Percentiles rank a stretch among this genome's conserved stretches.
Evolutionary conservation across 2,888 invertebrate genomes (phyloP).

Genomic region (Lepas anatifera): DNA sequence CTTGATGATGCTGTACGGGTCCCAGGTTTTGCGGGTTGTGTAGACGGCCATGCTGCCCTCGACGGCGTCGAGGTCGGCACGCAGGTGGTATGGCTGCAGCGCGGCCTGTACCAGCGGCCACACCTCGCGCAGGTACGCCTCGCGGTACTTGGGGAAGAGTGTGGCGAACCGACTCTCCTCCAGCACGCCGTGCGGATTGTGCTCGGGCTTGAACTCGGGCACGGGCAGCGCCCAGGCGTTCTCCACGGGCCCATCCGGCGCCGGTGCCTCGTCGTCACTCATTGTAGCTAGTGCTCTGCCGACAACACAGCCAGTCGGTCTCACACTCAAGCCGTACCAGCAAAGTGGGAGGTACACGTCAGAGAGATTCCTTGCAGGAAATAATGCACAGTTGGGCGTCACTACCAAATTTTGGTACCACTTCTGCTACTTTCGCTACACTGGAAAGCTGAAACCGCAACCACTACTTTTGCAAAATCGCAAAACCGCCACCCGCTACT

Average conservation of each 20-base stretch:
- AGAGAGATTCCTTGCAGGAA: too few relatives aligned
- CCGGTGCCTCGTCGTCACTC: slow-evolving; percentile 21
- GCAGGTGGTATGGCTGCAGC: slow-evolving; percentile 44
- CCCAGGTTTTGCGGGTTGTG: slow-evolving; percentile 96
- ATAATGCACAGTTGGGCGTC: too few relatives aligned
- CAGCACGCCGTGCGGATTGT: slow-evolving; percentile 76
- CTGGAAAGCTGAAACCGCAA: too few relatives aligned
- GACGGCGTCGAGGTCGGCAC: slow-evolving; percentile 78
- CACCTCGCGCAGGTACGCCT: slow-evolving; percentile 84
- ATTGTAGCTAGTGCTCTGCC: too few relatives aligned
- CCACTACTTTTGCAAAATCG: too few relatives aligned
- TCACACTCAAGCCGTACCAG: too few relatives aligned
- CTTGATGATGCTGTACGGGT: slow-evolving; percentile 93
- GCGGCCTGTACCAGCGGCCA: slow-evolving; percentile 90
- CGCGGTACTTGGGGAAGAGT: slow-evolving; percentile 92
- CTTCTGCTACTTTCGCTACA: too few relatives aligned
- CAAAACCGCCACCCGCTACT: too few relatives aligned
- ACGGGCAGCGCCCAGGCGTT: slow-evolving; percentile 79
- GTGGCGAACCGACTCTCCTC: slow-evolving; percentile 95
- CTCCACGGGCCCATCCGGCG: slow-evolving; percentile 47
- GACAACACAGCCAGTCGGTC: too few relatives aligned
- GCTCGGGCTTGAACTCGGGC: slow-evolving; percentile 71
- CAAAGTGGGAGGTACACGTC: too few relatives aligned
- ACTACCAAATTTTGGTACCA: too few relatives aligned
- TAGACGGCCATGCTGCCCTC: slow-evolving; percentile 90